Base-by-base conservation (phyloP, 2,113 vertebrate genomes). In the Jacana jacana region DNA sequence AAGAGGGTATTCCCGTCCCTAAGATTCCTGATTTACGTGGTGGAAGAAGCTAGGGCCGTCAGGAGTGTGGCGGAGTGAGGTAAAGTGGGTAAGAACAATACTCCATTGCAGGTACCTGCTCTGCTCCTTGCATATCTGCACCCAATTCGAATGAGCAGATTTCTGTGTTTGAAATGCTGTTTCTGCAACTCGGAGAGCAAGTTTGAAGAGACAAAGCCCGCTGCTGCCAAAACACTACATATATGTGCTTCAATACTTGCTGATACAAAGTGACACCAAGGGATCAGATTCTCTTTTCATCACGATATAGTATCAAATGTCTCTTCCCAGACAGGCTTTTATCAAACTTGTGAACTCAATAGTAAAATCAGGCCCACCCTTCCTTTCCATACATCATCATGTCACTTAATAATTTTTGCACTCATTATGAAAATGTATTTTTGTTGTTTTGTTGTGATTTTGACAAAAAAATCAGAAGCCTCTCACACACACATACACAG, bases 21-120 rank as follows among this genome's bases (percentile, higher is more conserved):
- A 0, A 6, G 25, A 3, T 5, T 30, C 13, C 30, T 10, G 7
- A 3, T 14, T 5, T 2, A 8, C 12, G 1, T 0, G 24, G 3
- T 22, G 57, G 17, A 27, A n/a, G 70, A 4, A 8, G 37, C 0
- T 73, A 25, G 51, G 51, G 73, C 49, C 44, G 1, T 1, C 31
- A 3, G 2, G 44, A 39, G 33, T 42, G 2, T 49, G 0, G 24
- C 4, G 64, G 22, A 18, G 51, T 1, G 42, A 14, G 40, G 18
- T 6, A 6, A 17, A 5, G 1, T 3, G 55, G 54, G 5, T 31
- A 4, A 10, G 25, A 42, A 64, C 64, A 8, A 3, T 16, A 4
- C 63, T 11, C 4, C 8, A 6, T 4, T 15, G 31, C 51, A 28
- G 4, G 11, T 9, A 4, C 39, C 35, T 24, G 31, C 57, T 58